A percentile compares a stretch with the other conserved stretches of the same genome.
Evolutionary conservation across 2,888 invertebrate species (phyloP).

Genomic region (Diarsia rubi): DNA sequence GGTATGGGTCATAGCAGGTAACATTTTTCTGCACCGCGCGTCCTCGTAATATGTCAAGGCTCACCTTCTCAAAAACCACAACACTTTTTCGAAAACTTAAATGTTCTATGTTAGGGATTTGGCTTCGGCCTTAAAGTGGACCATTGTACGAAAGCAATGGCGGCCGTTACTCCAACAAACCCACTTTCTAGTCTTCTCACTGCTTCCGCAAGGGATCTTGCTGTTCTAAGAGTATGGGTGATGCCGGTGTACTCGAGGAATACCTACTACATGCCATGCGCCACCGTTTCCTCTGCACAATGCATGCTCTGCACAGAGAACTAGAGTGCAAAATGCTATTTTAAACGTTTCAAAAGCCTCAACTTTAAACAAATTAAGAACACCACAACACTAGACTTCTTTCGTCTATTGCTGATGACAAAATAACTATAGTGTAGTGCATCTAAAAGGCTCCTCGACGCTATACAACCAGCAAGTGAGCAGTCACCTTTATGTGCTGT

Average conservation of each 20-base stretch:
- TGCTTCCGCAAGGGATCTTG: too few relatives aligned
- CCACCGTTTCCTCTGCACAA: too few relatives aligned
- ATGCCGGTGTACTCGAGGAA: too few relatives aligned
- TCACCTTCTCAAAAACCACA: background rate
- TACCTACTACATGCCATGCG: too few relatives aligned
- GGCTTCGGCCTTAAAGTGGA: too few relatives aligned
- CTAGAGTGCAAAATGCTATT: too few relatives aligned
- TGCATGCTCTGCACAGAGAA: too few relatives aligned
- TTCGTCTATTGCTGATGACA: slow-evolving; percentile 26
- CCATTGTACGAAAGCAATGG: too few relatives aligned
- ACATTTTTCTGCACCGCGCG: background rate
- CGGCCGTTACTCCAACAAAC: too few relatives aligned
- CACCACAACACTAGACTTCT: background rate
- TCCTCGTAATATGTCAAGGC: background rate
- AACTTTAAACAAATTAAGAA: slow-evolving; percentile 3
- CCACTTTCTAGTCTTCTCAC: too few relatives aligned
- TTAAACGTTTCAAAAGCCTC: background rate
- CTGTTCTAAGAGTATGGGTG: too few relatives aligned
- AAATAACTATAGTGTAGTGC: slow-evolving; percentile 31
- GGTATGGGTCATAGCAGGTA: background rate
- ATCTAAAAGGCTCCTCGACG: slow-evolving; percentile 30
- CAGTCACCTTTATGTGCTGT: slow-evolving; percentile 34
- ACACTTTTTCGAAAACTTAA: background rate
- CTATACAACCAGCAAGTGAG: slow-evolving; percentile 38
- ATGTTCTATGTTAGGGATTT: too few relatives aligned